Conservation (phyloP, 2,113 vertebrate species). For the Triplophysa dalaica region DNA sequence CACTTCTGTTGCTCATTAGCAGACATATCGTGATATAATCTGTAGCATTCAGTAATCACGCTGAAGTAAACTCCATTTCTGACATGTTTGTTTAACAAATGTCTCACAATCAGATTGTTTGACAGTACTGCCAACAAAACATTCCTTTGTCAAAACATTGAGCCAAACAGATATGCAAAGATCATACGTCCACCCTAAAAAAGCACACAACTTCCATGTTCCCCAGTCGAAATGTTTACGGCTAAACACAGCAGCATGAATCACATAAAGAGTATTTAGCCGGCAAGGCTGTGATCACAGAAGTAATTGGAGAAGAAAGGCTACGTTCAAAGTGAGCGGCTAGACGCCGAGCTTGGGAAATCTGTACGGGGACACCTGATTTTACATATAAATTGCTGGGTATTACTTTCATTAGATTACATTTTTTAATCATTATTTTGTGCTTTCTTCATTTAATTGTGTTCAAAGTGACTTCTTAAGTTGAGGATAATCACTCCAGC, state of each 20-base stretch:
- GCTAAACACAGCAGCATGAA: background rate
- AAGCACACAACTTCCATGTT: background rate
- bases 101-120: slow-evolving; percentile 55
- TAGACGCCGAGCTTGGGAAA: background rate
- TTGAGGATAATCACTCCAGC: slow-evolving; percentile 27
- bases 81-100: slow-evolving; percentile 65
- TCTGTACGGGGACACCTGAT: slow-evolving; percentile 7
- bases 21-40: slow-evolving; percentile 61
- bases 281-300: slow-evolving; percentile 9
- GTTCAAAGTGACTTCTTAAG: slow-evolving; percentile 13
- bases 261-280: slow-evolving; percentile 26
- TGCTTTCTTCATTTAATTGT: slow-evolving; percentile 21
- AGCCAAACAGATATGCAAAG: background rate
- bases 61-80: slow-evolving; percentile 65
- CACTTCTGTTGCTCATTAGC: slow-evolving; percentile 57
- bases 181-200: background rate
- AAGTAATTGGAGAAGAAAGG: slow-evolving; percentile 8
- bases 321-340: background rate
- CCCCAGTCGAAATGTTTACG: background rate
- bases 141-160: slow-evolving; percentile 48
- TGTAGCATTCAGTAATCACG: slow-evolving; percentile 61
- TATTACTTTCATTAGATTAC: slow-evolving; percentile 11
- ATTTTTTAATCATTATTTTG: background rate
- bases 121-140: slow-evolving; percentile 49
- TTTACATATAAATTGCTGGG: background rate